A percentile compares a stretch with the other conserved stretches of the same genome.
These are phyloP conservation scores for Sebastes minor DNA, from an alignment of 2,797 vertebrate genomes.

Conservation along the genomic window DNA sequence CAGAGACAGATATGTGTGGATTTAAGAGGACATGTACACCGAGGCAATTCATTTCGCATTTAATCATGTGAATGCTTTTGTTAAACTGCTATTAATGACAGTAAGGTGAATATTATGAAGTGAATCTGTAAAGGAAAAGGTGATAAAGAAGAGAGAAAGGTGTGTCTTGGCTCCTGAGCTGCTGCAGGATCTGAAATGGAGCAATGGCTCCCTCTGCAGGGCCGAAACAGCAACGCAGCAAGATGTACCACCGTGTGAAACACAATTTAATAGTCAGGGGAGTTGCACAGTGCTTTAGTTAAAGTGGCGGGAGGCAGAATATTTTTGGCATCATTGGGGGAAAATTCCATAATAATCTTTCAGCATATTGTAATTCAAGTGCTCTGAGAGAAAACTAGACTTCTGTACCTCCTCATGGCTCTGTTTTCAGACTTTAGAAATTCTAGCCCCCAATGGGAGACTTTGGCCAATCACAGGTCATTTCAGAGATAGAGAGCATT, in stretches of 20 bases:
- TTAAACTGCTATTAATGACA: conserved; percentile 20
- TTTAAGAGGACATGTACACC: conserved; percentile 25
- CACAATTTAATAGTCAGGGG: not conserved
- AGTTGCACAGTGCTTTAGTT: not conserved
- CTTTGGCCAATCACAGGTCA: no score
- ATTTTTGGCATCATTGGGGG: not conserved
- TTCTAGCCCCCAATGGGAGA: rapidly evolving
- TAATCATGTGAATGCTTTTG: conserved; percentile 12
- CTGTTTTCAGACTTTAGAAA: no score
- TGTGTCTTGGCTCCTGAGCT: not conserved
- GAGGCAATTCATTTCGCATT: conserved; percentile 16
- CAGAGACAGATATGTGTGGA: conserved; percentile 16
- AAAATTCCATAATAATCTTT: no score
- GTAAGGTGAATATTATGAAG: conserved; percentile 17
- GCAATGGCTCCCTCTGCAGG: conserved; percentile 76
- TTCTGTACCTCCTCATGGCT: no score
- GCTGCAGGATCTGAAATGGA: conserved; percentile 36
- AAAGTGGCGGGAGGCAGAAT: not conserved
- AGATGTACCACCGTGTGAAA: not conserved
- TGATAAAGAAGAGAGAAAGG: not conserved
- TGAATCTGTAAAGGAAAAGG: conserved; percentile 8
- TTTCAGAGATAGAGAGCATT: no score
- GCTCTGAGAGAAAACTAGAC: no score
- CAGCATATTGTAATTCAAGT: no score
- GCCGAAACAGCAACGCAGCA: not conserved